phyloP scores from a whole-genome alignment of 1,140 invertebrate species.

The Dreissena rostriformis region DNA sequence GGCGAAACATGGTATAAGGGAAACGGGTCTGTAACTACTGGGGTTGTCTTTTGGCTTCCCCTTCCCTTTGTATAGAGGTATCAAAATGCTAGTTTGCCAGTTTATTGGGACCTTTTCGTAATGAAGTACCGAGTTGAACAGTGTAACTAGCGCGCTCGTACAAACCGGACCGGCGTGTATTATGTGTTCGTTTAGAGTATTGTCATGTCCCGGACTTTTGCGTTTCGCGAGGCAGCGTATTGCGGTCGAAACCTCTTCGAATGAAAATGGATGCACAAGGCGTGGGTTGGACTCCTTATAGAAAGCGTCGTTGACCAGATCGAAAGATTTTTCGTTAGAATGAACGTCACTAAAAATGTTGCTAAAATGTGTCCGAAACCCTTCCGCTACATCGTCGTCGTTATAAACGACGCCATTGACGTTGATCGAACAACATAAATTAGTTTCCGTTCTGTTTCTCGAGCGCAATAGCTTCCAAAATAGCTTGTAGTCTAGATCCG shows the following conservation, averaged over 20 bases:
- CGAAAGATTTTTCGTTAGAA: background rate
- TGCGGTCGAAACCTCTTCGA: no score
- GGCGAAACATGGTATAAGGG: background rate
- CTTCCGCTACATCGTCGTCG: background rate
- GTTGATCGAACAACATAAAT: background rate
- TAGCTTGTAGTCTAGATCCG: background rate
- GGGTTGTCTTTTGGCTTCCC: slow-evolving; percentile 2
- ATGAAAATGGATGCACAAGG: no score
- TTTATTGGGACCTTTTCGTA: background rate
- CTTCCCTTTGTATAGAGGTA: slow-evolving; percentile 14
- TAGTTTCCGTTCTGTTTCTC: background rate
- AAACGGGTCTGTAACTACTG: slow-evolving; percentile 1
- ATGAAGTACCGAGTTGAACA: background rate
- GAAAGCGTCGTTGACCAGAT: background rate
- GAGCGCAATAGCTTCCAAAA: background rate
- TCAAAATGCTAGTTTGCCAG: slow-evolving; percentile 14
- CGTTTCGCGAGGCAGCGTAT: no score
- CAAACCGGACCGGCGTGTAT: background rate
- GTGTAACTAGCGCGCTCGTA: background rate
- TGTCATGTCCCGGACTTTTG: no score
- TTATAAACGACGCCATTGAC: background rate
- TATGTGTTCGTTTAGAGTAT: slow-evolving; percentile 6
- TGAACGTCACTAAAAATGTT: background rate
- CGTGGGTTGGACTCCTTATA: background rate
- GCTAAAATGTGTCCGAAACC: background rate